Conservation (phyloP, 2,888 invertebrate species). For the Andricus quercusramuli region DNA sequence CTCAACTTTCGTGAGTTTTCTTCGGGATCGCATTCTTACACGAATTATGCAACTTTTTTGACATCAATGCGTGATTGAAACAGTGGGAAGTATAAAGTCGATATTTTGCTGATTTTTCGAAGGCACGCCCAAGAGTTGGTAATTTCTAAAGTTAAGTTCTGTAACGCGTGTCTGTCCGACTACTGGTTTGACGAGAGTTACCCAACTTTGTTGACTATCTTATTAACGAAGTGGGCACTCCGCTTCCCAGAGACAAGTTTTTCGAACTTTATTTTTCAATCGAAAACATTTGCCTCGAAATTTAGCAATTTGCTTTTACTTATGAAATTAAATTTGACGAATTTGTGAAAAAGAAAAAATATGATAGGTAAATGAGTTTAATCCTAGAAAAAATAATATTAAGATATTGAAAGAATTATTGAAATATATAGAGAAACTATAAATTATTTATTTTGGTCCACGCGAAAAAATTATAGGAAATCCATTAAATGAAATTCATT, state of each 20-base stretch:
- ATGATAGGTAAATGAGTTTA: no score
- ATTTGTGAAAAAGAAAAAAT: no score
- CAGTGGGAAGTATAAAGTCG: neutral
- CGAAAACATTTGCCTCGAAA: neutral
- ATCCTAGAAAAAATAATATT: no score
- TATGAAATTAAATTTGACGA: neutral
- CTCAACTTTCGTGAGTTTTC: conserved; percentile 22
- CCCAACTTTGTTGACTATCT: neutral
- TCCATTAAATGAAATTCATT: no score
- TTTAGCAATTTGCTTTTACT: neutral
- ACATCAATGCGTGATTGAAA: neutral
- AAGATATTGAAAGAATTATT: no score
- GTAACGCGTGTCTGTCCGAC: neutral
- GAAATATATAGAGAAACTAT: no score
- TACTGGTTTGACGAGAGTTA: conserved; percentile 2
- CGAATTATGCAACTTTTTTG: conserved; percentile 6
- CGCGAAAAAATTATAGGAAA: no score
- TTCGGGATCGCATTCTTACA: conserved; percentile 22
- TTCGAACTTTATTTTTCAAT: neutral
- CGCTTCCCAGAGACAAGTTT: neutral
- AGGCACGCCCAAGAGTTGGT: neutral
- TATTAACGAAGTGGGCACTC: neutral
- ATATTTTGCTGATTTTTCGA: neutral
- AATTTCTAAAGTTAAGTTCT: conserved; percentile 6
- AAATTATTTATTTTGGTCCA: no score